These are phyloP conservation scores for Corythornis vintsioides DNA, from an alignment of 2,113 vertebrate genomes.

Conservation along the genomic window DNA sequence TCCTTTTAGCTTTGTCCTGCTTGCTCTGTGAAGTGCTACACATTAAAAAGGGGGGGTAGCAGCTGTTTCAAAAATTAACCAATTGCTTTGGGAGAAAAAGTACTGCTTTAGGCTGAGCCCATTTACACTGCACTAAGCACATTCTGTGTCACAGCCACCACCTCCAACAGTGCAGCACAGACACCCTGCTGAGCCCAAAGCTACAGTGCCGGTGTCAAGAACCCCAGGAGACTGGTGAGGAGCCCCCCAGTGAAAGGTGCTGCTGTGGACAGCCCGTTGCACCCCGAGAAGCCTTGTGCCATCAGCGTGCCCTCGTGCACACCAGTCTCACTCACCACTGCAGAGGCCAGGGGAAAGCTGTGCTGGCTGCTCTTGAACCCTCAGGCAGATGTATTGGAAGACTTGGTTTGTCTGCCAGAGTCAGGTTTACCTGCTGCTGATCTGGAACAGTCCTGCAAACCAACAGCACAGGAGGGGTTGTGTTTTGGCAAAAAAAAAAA, in stretches of 20 bases:
- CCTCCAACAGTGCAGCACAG: neutral
- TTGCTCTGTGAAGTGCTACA: neutral
- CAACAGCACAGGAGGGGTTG: too few species aligned
- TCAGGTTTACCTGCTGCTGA: neutral
- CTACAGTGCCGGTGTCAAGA: neutral
- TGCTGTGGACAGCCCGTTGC: accelerated
- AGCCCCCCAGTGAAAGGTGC: neutral
- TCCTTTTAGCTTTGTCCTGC: neutral
- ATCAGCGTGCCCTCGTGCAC: accelerated
- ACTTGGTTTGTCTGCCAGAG: neutral
- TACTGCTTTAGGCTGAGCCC: too few species aligned
- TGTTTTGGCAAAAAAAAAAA: too few species aligned
- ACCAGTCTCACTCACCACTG: accelerated
- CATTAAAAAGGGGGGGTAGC: neutral
- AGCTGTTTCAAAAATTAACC: neutral
- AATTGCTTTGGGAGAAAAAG: neutral
- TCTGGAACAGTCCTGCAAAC: neutral
- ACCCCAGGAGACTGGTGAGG: accelerated
- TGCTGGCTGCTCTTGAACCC: neutral
- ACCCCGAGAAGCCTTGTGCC: accelerated
- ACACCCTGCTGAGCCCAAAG: neutral
- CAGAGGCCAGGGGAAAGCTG: neutral
- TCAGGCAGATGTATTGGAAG: accelerated
- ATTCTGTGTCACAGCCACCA: neutral
- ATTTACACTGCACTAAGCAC: neutral